Evolutionary conservation across 2,113 vertebrate species (phyloP).

Genomic region (Sarotherodon lohbergeri): DNA sequence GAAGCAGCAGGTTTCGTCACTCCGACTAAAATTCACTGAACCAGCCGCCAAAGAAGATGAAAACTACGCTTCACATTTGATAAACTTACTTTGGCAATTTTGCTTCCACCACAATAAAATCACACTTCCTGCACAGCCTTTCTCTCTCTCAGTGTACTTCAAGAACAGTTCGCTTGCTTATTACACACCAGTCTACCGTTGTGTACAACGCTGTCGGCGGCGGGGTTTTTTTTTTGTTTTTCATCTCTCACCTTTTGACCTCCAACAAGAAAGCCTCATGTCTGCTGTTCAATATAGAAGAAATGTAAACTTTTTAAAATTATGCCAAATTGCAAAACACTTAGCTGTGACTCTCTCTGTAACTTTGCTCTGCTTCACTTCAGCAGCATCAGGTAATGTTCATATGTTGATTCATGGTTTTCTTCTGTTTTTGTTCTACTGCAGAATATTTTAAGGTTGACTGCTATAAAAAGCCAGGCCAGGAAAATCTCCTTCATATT

Average conservation of each 20-base stretch:
- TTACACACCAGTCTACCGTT: background rate
- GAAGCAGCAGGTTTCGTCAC: background rate
- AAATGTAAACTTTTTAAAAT: background rate
- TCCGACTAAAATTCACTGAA: background rate
- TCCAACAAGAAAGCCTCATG: background rate
- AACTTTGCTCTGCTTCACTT: fast-evolving
- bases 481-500: background rate
- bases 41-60: background rate
- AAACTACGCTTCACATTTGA: background rate
- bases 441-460: background rate
- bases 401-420: background rate
- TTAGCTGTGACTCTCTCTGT: background rate
- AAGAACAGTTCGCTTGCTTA: background rate
- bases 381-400: background rate
- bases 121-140: background rate
- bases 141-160: background rate
- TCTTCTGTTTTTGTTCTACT: background rate
- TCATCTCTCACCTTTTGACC: background rate
- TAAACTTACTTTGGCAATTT: background rate
- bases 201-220: background rate
- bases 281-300: background rate
- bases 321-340: background rate
- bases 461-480: background rate
- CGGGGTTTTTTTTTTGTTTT: background rate
- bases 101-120: background rate